Evolutionary conservation across 1,140 invertebrate genomes (phyloP), one percentile per base, ranked within the genome.

Genomic region (Drosophila ercepeae): DNA sequence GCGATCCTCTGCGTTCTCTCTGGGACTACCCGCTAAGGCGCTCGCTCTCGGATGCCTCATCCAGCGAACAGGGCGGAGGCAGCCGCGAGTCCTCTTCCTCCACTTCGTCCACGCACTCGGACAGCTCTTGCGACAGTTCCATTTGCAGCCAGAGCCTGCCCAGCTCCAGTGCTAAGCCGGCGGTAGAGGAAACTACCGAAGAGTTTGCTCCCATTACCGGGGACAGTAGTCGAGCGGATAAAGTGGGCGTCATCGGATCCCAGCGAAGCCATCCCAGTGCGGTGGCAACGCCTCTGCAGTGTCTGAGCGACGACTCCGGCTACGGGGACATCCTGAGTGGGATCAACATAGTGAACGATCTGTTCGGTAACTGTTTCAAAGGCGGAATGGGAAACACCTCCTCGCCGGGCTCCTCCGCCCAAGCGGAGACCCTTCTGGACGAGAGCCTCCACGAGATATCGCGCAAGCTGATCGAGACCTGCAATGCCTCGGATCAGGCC

Each of bases 1-100:
- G 96, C 83, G 95, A 96, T 86, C 95, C 96, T 0, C 92, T 94
- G 14, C 94, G 95, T 39, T 93, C 95, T 60, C 94, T 96, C 50
- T 97, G 96, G 96, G 95, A 89, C 49, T 91, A 89, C 51, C 90
- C 91, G 3, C 39, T 91, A 23, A 68, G 90, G 7, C 69, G 90
- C 34, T 90, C 90, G 7, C 70, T 74, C 11, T 91, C 90, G 7
- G 89, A 91, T 64, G 89, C 89, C 27, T 84, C 88, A 2, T 75
- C 71, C 34, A 74, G 69, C 36, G 82, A 78, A 41, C 72, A 63
- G 49, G 57, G 72, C 9, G 65, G 53, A n/a, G 57, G 75, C 16
- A 78, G 61, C 42, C 55, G 71, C 3, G 51, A 69, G 32, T 64
- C 58, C 44, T 79, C 76, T 3, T 75, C 76, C 16, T 88, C 82